phyloP scores from a whole-genome alignment of 2,797 vertebrate genomes.

The Kryptolebias ocellatus region DNA sequence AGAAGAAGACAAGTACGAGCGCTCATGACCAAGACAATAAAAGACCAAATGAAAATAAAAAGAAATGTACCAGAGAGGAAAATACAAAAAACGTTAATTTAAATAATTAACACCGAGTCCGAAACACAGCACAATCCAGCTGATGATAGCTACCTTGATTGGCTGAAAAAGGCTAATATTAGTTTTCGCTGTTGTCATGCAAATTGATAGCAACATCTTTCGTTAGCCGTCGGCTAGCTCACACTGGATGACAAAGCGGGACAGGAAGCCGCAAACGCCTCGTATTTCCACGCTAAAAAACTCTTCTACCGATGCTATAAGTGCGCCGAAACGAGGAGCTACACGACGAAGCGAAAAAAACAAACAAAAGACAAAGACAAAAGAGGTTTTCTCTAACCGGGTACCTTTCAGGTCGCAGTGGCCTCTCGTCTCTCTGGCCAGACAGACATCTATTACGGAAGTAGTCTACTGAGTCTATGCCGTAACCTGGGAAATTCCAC shows the following conservation, averaged over 20 bases:
- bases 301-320: slow-evolving; percentile 17
- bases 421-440: slow-evolving; percentile 74
- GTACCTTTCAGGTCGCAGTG: slow-evolving; percentile 77
- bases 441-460: slow-evolving; percentile 83
- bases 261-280: slow-evolving; percentile 38
- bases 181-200: slow-evolving; percentile 84
- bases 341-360: slow-evolving; percentile 22
- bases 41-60: not conserved
- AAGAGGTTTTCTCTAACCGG: slow-evolving; percentile 43
- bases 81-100: slow-evolving; percentile 12
- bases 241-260: slow-evolving; percentile 60
- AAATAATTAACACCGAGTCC: slow-evolving; percentile 28
- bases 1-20: slow-evolving; percentile 52
- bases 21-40: slow-evolving; percentile 29
- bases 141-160: slow-evolving; percentile 66
- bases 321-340: slow-evolving; percentile 21
- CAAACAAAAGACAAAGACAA: slow-evolving; percentile 45
- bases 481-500: slow-evolving; percentile 88
- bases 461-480: slow-evolving; percentile 78
- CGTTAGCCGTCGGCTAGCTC: slow-evolving; percentile 73
- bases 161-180: slow-evolving; percentile 75
- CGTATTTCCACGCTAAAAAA: slow-evolving; percentile 8
- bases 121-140: slow-evolving; percentile 41
- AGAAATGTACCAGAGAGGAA: slow-evolving; percentile 38
- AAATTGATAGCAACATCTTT: slow-evolving; percentile 76